Evolutionary conservation across 2,113 vertebrate species (phyloP).

Genomic region (Dasyprocta punctata): DNA sequence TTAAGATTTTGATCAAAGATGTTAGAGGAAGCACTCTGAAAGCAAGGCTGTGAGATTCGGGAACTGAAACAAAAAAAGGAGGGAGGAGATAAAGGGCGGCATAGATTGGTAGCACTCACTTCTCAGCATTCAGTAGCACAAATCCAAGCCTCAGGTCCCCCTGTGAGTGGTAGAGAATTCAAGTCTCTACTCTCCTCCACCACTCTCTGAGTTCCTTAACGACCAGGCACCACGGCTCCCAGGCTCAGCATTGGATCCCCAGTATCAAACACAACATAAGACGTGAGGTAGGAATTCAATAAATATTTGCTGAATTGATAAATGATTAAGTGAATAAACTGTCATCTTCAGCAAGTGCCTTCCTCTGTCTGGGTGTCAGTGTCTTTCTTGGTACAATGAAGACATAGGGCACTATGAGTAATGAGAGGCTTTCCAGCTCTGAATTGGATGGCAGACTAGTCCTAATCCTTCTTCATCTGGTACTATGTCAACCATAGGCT

Average conservation of each 20-base stretch:
- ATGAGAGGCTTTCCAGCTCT: background rate
- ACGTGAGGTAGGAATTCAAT: background rate
- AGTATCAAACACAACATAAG: background rate
- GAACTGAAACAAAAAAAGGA: background rate
- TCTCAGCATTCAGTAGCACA: background rate
- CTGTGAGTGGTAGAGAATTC: background rate
- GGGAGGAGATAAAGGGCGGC: background rate
- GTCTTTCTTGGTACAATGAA: constrained; percentile 26
- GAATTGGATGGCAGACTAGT: constrained; percentile 49
- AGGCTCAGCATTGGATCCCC: background rate
- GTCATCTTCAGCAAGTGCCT: background rate
- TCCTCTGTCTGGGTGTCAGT: background rate
- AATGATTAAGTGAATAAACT: constrained; percentile 7
- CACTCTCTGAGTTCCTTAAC: background rate
- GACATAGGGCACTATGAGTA: background rate
- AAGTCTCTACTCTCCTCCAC: background rate
- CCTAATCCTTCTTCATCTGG: constrained; percentile 56
- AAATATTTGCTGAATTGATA: constrained; percentile 10
- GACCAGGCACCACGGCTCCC: background rate
- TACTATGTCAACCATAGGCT: constrained; percentile 54
- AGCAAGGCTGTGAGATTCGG: background rate
- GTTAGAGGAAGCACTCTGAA: background rate
- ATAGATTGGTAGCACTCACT: background rate
- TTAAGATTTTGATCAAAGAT: constrained; percentile 45
- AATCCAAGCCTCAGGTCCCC: background rate